These are phyloP conservation scores for Allenopithecus nigroviridis DNA, from an alignment of 2,797 vertebrate species.

Conservation along the genomic window DNA sequence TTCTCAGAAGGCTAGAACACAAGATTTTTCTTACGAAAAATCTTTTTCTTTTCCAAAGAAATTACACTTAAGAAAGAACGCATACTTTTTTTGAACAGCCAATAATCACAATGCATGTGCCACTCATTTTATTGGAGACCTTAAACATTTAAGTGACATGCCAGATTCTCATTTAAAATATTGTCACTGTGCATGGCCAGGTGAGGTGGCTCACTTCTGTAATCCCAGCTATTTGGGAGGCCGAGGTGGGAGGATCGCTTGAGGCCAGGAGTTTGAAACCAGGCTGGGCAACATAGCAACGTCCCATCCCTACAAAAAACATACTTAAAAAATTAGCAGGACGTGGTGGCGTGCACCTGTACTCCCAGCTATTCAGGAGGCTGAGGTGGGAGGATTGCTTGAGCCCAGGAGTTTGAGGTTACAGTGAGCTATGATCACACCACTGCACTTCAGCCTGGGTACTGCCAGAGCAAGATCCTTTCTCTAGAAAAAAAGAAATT, in stretches of 20 bases:
- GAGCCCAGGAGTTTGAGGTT: background rate
- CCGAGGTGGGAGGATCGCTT: background rate
- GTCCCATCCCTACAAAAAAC: background rate
- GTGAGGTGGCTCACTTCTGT: background rate
- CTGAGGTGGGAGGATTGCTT: background rate
- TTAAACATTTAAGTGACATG: background rate
- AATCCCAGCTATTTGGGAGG: background rate
- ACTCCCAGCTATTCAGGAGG: background rate
- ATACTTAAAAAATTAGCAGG: background rate
- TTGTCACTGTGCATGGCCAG: background rate
- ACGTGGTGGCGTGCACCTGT: background rate
- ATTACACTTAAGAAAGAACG: background rate
- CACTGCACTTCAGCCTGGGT: background rate
- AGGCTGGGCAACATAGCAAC: background rate
- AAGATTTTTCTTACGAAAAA: background rate
- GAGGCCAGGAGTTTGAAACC: background rate
- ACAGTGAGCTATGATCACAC: background rate
- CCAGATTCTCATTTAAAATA: background rate
- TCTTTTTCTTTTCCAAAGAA: background rate
- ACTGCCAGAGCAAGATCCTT: background rate
- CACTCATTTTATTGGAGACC: background rate
- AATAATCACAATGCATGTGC: background rate
- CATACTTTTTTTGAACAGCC: background rate
- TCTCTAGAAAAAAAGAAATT: background rate
- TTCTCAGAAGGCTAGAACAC: background rate